Conservation (phyloP, 2,797 vertebrate genomes). For the Epinephelus malabaricus region DNA sequence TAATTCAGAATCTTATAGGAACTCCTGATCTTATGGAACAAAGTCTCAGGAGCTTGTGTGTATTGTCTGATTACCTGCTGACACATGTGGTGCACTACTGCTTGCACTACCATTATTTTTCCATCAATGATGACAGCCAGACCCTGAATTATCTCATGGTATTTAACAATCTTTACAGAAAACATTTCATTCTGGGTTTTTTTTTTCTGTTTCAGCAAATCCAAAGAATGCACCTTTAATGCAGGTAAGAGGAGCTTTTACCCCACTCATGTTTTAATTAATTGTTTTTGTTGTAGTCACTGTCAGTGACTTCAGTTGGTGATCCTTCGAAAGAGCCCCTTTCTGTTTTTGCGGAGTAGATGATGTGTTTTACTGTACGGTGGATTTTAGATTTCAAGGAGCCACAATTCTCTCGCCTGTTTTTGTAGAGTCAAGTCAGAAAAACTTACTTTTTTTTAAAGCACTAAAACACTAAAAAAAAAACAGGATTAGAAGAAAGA, state of each 20-base stretch:
- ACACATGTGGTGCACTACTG: not conserved
- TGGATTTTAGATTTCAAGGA: no score
- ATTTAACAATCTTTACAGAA: not conserved
- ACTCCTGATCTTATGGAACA: conserved; percentile 1
- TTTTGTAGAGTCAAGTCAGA: no score
- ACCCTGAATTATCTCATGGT: not conserved
- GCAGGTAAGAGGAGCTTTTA: conserved; percentile 83
- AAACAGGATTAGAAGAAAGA: not conserved
- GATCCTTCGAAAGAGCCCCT: no score
- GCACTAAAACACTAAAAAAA: not conserved
- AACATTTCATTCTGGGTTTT: not conserved
- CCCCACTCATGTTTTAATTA: not conserved
- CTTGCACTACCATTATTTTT: no score
- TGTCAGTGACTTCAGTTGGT: no score
- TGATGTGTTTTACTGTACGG: no score
- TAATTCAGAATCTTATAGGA: conserved; percentile 29
- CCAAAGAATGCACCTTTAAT: conserved; percentile 91
- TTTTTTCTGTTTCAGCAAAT: conserved; percentile 87
- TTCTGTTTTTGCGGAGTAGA: no score
- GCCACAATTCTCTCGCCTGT: no score
- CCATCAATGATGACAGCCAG: not conserved
- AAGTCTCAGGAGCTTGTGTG: not conserved
- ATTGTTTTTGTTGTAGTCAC: not conserved
- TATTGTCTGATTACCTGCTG: not conserved
- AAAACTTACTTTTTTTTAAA: no score